Base-by-base conservation (phyloP, 2,113 vertebrate species). In the Potamarius usumacintae region DNA sequence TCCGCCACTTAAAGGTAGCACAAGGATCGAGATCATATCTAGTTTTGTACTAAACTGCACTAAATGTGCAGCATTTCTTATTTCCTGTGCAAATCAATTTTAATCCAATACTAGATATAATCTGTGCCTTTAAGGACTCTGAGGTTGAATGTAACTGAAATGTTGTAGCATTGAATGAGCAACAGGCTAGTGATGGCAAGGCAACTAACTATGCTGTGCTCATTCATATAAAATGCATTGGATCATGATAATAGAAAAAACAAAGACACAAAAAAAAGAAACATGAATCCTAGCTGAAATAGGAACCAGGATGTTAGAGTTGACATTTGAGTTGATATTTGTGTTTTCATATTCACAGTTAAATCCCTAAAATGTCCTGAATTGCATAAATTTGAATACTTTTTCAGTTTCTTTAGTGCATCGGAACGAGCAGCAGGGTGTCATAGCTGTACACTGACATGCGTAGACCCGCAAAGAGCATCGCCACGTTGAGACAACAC, bases 231-330 rank as follows among this genome's bases (percentile, higher is more conserved):
- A 88, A 74, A 86, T n/a, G 78, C 22, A 55, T 62, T 30, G 7
- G 25, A 34, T 60, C 34, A 60, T 20, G 77, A 20, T 71, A 25
- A 80, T 55, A 74, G 55, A 55, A 22, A 85, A 27, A 78, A 85
- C 53, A 42, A 42, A 42, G 3, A 42, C 2, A 42, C 1, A 48
- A 58, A 80, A 58, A 57, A 88, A 71, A 71, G 10, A 7, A 85
- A 34, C 4, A 60, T 58, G n/a, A 85, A 53, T 30, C 42, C 67
- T 84, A 67, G 88, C 82, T 63, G 88, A 77, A 58, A 63, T 62
- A 15, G 48, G 88, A 92, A 93, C 90, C 89, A 77, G 91, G 53
- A 90, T 85, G 85, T 42, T 80, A 42, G 52, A n/a, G 14, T 10
- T 78, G n/a, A 34, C 1, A 30, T 80, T 30, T 30, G 52, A n/a